Evolutionary conservation across 2,888 invertebrate species (phyloP).

Genomic region (Tuberolachnus salignus): DNA sequence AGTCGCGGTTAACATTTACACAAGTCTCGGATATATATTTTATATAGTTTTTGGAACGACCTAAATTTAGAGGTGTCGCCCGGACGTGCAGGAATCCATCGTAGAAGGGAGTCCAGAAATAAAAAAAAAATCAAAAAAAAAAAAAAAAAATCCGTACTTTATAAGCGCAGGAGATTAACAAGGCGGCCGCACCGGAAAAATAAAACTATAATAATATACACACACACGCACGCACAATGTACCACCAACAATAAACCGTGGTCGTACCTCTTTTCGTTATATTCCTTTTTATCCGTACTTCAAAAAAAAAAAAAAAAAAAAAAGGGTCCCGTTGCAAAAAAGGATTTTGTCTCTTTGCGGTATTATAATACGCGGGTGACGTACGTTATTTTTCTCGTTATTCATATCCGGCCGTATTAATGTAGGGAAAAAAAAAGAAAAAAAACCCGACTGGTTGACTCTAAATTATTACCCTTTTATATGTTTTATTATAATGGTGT

Average conservation of each 20-base stretch:
- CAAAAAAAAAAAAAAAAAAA: background rate
- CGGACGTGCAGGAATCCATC: conserved; percentile 33
- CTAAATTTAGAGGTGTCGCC: conserved; percentile 52
- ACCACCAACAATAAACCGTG: background rate
- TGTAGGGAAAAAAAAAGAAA: too few species aligned
- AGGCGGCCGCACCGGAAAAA: conserved; percentile 23
- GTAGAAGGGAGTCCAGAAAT: conserved; percentile 30
- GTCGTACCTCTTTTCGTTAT: background rate
- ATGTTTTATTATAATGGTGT: background rate
- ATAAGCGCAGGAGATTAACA: conserved; percentile 37
- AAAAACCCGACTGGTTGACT: background rate
- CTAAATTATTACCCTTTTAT: conserved; percentile 37
- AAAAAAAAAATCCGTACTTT: too few species aligned
- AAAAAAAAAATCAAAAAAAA: too few species aligned
- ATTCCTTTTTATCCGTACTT: background rate
- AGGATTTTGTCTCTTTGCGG: conserved; percentile 8
- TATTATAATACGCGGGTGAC: conserved; percentile 1
- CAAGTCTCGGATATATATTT: background rate
- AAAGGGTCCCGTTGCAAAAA: background rate
- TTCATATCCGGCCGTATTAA: conserved; percentile 13
- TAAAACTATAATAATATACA: too few species aligned
- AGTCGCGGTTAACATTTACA: background rate
- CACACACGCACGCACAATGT: too few species aligned
- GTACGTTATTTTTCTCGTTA: background rate
- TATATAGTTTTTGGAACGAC: conserved; percentile 10